A percentile compares a stretch with the other conserved stretches of the same genome.
Evolutionary conservation across 2,888 invertebrate species (phyloP).

Genomic region (Pycnomerus fuliginosus): DNA sequence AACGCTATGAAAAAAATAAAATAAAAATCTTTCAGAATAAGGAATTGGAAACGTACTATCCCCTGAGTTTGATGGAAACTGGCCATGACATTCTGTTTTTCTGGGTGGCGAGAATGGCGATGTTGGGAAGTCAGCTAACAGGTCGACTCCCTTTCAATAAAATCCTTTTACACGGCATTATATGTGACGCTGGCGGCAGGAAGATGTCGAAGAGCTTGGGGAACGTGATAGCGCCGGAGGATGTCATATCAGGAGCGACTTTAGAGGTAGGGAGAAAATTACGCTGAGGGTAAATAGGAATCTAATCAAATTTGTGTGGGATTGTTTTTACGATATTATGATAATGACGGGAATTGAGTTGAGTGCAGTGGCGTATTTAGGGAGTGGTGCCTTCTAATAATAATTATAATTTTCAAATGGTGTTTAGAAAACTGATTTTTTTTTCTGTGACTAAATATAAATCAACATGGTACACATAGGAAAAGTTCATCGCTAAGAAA

Average conservation of each 20-base stretch:
- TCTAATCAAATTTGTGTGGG: conserved; percentile 3
- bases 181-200: conserved; percentile 95
- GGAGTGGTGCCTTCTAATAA: too few species aligned
- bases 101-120: conserved; percentile 99
- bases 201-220: conserved; percentile 99
- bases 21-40: conserved; percentile 53
- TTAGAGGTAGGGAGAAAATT: conserved; percentile 61
- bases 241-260: conserved; percentile 86
- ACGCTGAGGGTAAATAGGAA: conserved; percentile 4
- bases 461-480: too few species aligned
- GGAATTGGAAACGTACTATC: conserved; percentile 64
- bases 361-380: too few species aligned
- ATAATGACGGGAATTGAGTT: too few species aligned
- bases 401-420: too few species aligned
- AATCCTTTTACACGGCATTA: conserved; percentile 94
- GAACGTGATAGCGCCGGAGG: conserved; percentile 96
- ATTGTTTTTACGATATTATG: conserved; percentile 3
- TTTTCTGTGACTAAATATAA: too few species aligned
- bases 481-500: too few species aligned
- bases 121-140: conserved; percentile 88
- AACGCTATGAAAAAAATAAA: not conserved
- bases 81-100: conserved; percentile 98
- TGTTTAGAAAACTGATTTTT: too few species aligned
- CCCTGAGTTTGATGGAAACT: conserved; percentile 89
- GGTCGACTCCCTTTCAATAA: conserved; percentile 85